Conservation (phyloP, 2,797 vertebrate species). For the Megaceryle alcyon region DNA sequence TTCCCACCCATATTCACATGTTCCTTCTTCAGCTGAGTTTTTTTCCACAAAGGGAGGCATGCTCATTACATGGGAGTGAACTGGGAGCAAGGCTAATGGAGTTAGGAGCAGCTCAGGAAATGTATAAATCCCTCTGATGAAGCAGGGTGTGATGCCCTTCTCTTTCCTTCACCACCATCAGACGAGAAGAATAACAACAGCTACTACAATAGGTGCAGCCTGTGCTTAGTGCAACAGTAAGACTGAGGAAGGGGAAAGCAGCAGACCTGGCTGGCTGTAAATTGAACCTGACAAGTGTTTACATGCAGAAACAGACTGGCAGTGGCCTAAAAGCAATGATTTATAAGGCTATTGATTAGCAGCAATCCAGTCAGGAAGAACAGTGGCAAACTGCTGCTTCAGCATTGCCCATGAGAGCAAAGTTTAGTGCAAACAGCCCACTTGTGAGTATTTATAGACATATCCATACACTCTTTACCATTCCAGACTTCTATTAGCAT, state of each 20-base stretch:
- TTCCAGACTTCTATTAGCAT: background rate
- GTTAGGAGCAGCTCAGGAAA: background rate
- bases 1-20: background rate
- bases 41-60: background rate
- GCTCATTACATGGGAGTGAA: background rate
- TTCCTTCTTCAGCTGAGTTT: background rate
- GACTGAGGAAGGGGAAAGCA: background rate
- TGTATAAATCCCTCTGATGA: background rate
- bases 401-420: background rate
- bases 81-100: background rate
- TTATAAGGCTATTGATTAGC: slow-evolving; percentile 49
- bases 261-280: background rate
- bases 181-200: background rate
- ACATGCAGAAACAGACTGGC: background rate
- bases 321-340: slow-evolving; percentile 9
- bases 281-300: slow-evolving; percentile 5
- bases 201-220: background rate
- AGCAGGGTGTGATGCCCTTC: background rate
- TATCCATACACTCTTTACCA: background rate
- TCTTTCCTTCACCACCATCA: background rate
- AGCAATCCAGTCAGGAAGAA: background rate
- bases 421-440: background rate
- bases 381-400: slow-evolving; percentile 17
- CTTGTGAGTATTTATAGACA: background rate
- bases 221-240: background rate